phyloP scores from a whole-genome alignment of 2,888 invertebrate genomes.

The Parnassius mnemosyne region DNA sequence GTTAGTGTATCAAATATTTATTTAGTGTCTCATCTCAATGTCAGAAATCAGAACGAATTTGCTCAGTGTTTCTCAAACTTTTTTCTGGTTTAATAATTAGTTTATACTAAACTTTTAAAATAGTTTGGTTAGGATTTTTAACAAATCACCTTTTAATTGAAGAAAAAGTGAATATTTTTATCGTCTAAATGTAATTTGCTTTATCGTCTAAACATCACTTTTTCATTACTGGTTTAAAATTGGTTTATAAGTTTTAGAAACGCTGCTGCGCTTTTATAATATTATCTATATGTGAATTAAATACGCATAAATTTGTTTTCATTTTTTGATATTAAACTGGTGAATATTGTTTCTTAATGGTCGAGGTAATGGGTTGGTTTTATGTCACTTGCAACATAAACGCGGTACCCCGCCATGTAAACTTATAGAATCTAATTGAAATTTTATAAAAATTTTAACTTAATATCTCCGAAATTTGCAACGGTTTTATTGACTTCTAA shows the following conservation, averaged over 20 bases:
- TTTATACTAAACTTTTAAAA: too few relatives aligned
- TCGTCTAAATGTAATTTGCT: too few relatives aligned
- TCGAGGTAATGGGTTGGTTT: constrained; percentile 23
- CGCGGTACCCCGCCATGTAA: constrained; percentile 7
- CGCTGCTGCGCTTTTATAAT: not conserved
- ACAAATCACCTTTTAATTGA: too few relatives aligned
- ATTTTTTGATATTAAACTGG: constrained; percentile 13
- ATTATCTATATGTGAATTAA: not conserved
- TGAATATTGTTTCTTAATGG: constrained; percentile 26
- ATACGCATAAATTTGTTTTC: constrained; percentile 15
- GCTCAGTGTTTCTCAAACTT: constrained; percentile 6
- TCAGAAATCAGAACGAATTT: too few relatives aligned
- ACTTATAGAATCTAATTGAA: too few relatives aligned
- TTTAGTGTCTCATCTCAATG: not conserved
- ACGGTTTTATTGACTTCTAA: too few relatives aligned
- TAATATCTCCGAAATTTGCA: too few relatives aligned
- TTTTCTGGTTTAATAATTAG: not conserved
- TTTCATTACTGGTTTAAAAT: too few relatives aligned
- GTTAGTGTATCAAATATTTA: constrained; percentile 1
- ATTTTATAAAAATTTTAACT: too few relatives aligned
- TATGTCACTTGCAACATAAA: constrained; percentile 22
- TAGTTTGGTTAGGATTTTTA: too few relatives aligned
- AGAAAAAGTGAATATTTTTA: too few relatives aligned
- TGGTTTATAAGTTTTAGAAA: constrained; percentile 6
- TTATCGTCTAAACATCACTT: too few relatives aligned